Evolutionary conservation across 2,888 invertebrate species (phyloP).

Genomic region (Myopa testacea): DNA sequence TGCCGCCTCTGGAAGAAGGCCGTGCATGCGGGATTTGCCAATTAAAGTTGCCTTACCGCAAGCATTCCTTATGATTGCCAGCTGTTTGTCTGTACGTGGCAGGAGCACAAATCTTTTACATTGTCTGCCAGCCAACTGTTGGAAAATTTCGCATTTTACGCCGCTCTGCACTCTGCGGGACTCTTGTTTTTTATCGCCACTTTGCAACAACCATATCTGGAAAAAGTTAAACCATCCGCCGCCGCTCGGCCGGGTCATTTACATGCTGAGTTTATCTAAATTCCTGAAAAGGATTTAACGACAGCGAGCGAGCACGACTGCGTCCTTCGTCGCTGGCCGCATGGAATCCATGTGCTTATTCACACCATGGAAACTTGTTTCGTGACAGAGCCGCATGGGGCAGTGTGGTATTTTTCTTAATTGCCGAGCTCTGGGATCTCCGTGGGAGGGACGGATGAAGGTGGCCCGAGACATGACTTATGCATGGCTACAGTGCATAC

Average conservation of each 20-base stretch:
- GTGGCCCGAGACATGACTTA: neutral
- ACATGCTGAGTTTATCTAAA: constrained; percentile 23
- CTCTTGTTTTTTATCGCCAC: neutral
- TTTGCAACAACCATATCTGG: neutral
- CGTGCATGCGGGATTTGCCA: neutral
- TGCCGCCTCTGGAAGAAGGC: neutral
- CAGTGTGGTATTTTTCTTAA: constrained; percentile 9
- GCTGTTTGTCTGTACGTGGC: neutral
- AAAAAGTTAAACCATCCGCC: neutral
- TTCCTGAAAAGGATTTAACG: constrained; percentile 22
- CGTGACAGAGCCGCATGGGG: constrained; percentile 10
- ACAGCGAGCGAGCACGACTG: neutral
- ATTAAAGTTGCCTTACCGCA: constrained; percentile 18
- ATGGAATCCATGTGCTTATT: neutral
- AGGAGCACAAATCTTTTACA: constrained; percentile 6
- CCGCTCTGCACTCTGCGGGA: constrained; percentile 12
- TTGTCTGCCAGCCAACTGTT: constrained; percentile 5
- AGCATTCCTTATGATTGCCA: constrained; percentile 2
- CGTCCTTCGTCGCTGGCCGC: neutral
- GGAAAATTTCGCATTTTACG: constrained; percentile 14
- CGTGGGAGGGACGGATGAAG: neutral
- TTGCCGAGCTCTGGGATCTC: neutral
- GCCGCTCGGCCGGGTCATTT: neutral
- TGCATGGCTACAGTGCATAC: neutral
- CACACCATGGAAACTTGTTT: constrained; percentile 1